Evolutionary conservation across 2,797 vertebrate genomes (phyloP).

Genomic region (Bradypodion ventrale): DNA sequence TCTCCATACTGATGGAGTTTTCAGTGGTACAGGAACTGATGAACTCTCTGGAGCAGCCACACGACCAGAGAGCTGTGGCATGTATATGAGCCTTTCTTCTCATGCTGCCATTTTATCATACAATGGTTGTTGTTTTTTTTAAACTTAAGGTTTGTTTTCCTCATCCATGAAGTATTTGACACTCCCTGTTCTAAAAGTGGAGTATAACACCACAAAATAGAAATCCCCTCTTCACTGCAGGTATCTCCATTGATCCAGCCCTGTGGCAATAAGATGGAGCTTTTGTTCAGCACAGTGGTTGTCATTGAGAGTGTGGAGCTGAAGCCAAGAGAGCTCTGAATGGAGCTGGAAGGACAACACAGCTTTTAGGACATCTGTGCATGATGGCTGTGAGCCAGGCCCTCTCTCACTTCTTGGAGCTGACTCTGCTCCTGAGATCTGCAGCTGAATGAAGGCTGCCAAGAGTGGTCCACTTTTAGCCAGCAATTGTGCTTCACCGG

Average conservation of each 20-base stretch:
- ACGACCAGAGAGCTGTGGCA: fast-evolving
- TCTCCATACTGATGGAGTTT: background rate
- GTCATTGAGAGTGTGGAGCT: conserved; percentile 66
- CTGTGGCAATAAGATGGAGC: background rate
- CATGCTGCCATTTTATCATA: background rate
- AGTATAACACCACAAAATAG: fast-evolving
- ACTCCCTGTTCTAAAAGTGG: background rate
- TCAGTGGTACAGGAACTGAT: background rate
- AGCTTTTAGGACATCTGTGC: conserved; percentile 72
- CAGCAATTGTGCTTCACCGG: conserved; percentile 35
- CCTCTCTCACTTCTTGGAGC: conserved; percentile 42
- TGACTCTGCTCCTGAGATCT: conserved; percentile 65
- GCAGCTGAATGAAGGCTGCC: conserved; percentile 75
- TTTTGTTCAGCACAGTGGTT: conserved; percentile 67
- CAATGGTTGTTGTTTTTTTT: conserved; percentile 3
- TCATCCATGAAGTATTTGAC: background rate
- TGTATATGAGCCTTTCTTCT: background rate
- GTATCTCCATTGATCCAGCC: conserved; percentile 39
- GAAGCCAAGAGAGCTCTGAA: conserved; percentile 35
- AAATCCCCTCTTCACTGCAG: background rate
- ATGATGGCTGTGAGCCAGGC: conserved; percentile 72
- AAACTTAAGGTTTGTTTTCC: background rate
- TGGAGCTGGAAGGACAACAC: conserved; percentile 61
- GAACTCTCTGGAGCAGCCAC: background rate
- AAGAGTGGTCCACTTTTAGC: conserved; percentile 45